Conservation (phyloP, 2,888 invertebrate species). For the Drosophila imparisetae region DNA sequence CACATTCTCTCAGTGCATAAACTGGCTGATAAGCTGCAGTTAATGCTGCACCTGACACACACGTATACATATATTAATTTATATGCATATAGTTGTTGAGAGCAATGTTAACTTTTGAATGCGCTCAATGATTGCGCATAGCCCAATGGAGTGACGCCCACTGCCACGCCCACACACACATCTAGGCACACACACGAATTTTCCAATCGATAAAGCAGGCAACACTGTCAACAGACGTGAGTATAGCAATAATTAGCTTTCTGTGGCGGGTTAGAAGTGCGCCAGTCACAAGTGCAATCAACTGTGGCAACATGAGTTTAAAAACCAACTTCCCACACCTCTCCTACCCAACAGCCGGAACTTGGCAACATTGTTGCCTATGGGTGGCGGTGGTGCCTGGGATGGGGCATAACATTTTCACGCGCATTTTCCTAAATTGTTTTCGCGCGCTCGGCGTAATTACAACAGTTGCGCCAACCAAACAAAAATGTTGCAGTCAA, state of each 20-base stretch:
- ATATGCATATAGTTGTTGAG: constrained; percentile 15
- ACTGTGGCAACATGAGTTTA: constrained; percentile 25
- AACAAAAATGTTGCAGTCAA: neutral
- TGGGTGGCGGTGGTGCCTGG: neutral
- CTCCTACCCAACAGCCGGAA: neutral
- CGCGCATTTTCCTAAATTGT: constrained; percentile 57
- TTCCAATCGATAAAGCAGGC: constrained; percentile 42
- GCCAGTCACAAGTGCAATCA: constrained; percentile 24
- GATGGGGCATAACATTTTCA: constrained; percentile 22
- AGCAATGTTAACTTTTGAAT: constrained; percentile 43
- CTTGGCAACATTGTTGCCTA: constrained; percentile 24
- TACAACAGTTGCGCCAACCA: constrained; percentile 22
- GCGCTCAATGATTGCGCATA: constrained; percentile 35
- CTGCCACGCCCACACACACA: constrained; percentile 11
- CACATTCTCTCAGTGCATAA: constrained; percentile 26
- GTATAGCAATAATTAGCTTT: constrained; percentile 48
- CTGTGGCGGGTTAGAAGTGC: neutral
- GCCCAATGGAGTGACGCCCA: constrained; percentile 22
- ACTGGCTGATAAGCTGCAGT: constrained; percentile 19
- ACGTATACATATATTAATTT: neutral
- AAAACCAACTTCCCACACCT: constrained; percentile 1
- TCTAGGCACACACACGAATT: constrained; percentile 10
- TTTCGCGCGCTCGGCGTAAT: constrained; percentile 38
- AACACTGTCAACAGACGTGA: constrained; percentile 31
- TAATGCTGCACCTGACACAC: constrained; percentile 13